Evolutionary conservation across 2,797 vertebrate genomes (phyloP), one percentile per base, ranked within the genome.

Genomic region (Poeciliopsis gracilis): DNA sequence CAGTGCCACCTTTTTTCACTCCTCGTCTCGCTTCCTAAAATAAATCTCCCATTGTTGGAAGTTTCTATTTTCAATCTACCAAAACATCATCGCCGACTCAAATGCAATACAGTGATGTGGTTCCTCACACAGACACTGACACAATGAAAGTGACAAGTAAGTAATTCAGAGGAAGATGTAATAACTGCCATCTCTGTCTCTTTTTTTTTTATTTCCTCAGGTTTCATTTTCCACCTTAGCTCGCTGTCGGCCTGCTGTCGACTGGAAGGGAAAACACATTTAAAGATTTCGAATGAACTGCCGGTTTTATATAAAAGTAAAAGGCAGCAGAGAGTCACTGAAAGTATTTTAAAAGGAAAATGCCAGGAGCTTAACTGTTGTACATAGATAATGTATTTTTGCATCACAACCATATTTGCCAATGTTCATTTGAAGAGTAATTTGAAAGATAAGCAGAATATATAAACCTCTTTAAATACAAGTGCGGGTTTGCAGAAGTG

Each of bases 191-290:
- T 15, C 46, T 78, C 63, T 72, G 49, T 51, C n/a, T 9, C 25
- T 28, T 43, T 79, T 85, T 71, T 47, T 36, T 38, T 38, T 41
- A 41, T 72, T 1, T 33, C 72, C 77, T 82, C 71, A 0, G 57
- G 12, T 82, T 87, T 90, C 59, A 88, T 89, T 90, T 69, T 80
- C 84, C 81, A 7, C 23, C 63, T 74, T 28, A 55, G 72, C 82
- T 79, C 36, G 72, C 83, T 49, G 47, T 57, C 79, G 81, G 79
- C 77, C 82, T 77, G 79, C 77, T 87, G 79, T 84, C 75, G 70
- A 73, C 88, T 86, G 82, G 84, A 90, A 92, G 91, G 89, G 80
- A 89, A 85, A 89, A 77, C 57, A 85, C 76, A 90, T 71, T 84
- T 75, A 85, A 84, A 87, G 82, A 76, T 43, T 38, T 73, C 76